Evolutionary conservation across 2,888 invertebrate species (phyloP).

Genomic region (Holacanthella duospinosa): DNA sequence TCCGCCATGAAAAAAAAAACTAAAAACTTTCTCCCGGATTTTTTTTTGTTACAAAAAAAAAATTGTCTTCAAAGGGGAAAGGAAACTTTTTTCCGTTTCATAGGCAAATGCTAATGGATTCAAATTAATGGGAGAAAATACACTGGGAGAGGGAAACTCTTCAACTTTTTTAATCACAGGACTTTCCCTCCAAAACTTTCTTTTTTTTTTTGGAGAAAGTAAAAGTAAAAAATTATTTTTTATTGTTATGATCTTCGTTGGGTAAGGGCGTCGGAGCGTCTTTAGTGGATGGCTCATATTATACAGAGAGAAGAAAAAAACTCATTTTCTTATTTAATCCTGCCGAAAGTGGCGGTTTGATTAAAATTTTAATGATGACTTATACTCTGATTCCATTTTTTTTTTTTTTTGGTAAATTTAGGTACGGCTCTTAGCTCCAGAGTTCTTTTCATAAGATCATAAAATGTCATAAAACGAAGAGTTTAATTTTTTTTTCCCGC

Average conservation of each 20-base stretch:
- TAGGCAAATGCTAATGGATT: conserved; percentile 1
- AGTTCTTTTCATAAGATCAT: neutral
- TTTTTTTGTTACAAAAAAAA: neutral
- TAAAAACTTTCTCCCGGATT: neutral
- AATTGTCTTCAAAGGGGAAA: neutral
- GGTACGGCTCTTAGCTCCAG: neutral
- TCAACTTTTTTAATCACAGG: neutral
- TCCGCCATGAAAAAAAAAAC: neutral
- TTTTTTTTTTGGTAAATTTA: too few relatives aligned
- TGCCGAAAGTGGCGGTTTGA: neutral
- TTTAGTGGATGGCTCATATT: too few relatives aligned
- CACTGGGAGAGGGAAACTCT: neutral
- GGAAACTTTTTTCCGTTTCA: neutral
- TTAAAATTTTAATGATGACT: conserved; percentile 4
- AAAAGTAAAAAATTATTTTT: neutral
- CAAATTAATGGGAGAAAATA: conserved; percentile 1
- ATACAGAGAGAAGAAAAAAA: too few relatives aligned
- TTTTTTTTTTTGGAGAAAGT: neutral
- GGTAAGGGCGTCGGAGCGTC: too few relatives aligned
- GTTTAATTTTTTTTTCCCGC: neutral
- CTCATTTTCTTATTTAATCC: neutral
- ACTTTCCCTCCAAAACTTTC: neutral
- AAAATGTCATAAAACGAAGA: neutral
- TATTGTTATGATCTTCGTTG: neutral
- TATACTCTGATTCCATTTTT: too few relatives aligned